Base-by-base conservation (phyloP, 2,797 vertebrate genomes). In the Esox lucius region DNA sequence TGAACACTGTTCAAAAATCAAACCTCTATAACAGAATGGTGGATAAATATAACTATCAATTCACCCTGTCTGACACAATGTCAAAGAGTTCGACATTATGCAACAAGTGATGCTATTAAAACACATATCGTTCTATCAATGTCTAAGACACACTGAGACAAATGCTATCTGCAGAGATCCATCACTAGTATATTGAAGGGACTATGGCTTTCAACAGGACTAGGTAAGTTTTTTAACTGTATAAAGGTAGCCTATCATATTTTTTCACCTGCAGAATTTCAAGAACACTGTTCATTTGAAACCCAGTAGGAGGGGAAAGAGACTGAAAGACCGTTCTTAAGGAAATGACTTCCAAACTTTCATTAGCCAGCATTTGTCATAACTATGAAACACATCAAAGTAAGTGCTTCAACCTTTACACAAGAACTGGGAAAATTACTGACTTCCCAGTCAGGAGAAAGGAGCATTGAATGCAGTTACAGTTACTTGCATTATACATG, bases 1-100 rank as follows among this genome's bases (percentile, higher is more conserved):
- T 71, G 48, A 76, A 66, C 56, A 75, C 59, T 68, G n/a, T 70
- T 56, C 19, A 71, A 73, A 75, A 62, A 13, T 70, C 74, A 16
- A 68, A n/a, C 19, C 69, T 73, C 12, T 75, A 74, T 66, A 66
- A 35, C 22, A 61, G 56, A 24, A 61, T 24, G 22, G 56, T 61
- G 22, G 56, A 61, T 22, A 61, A 61, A 61, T 61, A 61, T 26
- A 61, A 61, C 56, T 24, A 26, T 61, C 56, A 24, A 61, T 61
- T 61, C 22, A 61, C 22, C 56, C n/a, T 12, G 56, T 61, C 22
- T 61, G 56, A 61, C 56, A 61, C 56, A 61, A 12, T 26, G 56
- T 61, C 56, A 61, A 24, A 59, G 22, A 24, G 56, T 24, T 17
- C 11, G 56, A 61, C n/a, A 61, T 12, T 61, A 24, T 61, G 56